Conservation (phyloP, 2,888 invertebrate genomes). For the Phalangium opilio region DNA sequence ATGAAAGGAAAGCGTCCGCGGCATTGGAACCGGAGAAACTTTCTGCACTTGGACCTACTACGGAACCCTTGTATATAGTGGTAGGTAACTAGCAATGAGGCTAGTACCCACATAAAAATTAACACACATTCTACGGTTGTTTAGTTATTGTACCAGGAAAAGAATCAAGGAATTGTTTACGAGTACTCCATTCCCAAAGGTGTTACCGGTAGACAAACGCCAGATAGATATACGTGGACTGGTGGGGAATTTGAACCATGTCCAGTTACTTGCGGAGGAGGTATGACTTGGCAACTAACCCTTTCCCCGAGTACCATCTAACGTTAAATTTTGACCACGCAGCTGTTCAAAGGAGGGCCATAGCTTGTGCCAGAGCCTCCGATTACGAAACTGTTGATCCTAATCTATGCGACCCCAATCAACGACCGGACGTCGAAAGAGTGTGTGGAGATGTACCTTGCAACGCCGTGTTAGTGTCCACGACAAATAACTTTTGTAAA, state of each 20-base stretch:
- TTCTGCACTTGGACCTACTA: constrained; percentile 69
- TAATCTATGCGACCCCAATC: constrained; percentile 57
- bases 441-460: constrained; percentile 61
- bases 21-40: constrained; percentile 72
- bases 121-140: not conserved
- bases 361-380: constrained; percentile 60
- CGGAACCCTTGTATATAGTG: constrained; percentile 71
- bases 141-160: constrained; percentile 47
- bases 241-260: constrained; percentile 62
- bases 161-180: constrained; percentile 68
- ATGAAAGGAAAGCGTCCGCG: constrained; percentile 64
- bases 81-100: constrained; percentile 37
- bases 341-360: constrained; percentile 60
- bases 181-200: constrained; percentile 75
- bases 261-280: constrained; percentile 77
- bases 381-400: constrained; percentile 54
- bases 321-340: constrained; percentile 3
- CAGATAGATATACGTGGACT: constrained; percentile 63
- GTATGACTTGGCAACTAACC: constrained; percentile 32
- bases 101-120: not conserved
- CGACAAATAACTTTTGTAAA: too few relatives aligned
- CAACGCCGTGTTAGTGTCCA: constrained; percentile 40
- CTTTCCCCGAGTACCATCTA: too few relatives aligned
- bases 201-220: constrained; percentile 41
- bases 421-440: constrained; percentile 53